Evolutionary conservation across 2,113 vertebrate species (phyloP).

Genomic region (Salvelinus alpinus): DNA sequence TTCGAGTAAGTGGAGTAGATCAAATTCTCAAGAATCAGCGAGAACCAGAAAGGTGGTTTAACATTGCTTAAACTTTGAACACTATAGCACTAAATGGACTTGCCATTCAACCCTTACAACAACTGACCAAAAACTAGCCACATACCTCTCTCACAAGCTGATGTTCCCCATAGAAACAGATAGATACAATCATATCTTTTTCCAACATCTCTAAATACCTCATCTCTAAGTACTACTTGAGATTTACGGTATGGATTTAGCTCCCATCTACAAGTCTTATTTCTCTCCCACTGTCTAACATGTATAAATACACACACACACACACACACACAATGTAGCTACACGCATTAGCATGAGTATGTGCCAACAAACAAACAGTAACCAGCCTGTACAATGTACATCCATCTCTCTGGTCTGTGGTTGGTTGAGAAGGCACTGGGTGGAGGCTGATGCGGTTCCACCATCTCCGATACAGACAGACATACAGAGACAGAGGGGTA

Average conservation of each 20-base stretch:
- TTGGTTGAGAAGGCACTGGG: constrained; percentile 63
- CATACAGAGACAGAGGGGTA: too few species aligned
- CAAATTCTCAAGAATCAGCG: background rate
- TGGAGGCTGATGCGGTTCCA: constrained; percentile 50
- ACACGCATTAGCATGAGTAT: constrained; percentile 21
- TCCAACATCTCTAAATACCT: too few species aligned
- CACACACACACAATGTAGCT: too few species aligned
- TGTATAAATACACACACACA: background rate
- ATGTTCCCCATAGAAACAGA: background rate
- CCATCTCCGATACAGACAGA: background rate
- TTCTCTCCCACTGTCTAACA: constrained; percentile 11
- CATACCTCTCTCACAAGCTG: background rate
- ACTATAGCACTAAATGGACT: constrained; percentile 12
- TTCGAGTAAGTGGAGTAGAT: background rate
- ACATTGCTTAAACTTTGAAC: constrained; percentile 31
- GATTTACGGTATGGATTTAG: too few species aligned
- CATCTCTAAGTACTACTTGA: too few species aligned
- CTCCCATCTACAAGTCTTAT: background rate
- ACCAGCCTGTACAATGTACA: constrained; percentile 24
- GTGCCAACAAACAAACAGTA: constrained; percentile 14
- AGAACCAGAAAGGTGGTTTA: constrained; percentile 14
- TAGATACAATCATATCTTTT: background rate
- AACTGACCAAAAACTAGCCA: constrained; percentile 4
- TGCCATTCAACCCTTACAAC: constrained; percentile 11
- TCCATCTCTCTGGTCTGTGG: constrained; percentile 44